These are phyloP conservation scores for Charadrius vociferus DNA, from an alignment of 2,113 vertebrate species.

Conservation along the genomic window DNA sequence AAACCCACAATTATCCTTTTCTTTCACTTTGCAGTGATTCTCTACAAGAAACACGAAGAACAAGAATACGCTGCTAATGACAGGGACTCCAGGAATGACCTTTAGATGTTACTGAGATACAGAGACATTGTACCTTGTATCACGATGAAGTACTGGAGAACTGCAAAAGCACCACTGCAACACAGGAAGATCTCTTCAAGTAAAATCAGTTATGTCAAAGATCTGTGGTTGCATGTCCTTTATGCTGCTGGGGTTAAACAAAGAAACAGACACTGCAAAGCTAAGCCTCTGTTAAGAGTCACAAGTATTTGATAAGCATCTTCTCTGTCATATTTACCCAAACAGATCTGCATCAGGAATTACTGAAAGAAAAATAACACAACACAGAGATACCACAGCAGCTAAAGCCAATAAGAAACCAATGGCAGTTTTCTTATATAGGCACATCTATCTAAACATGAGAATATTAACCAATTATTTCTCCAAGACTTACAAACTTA, in stretches of 20 bases:
- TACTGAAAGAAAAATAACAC: background rate
- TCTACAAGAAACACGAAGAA: background rate
- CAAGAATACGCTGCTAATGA: background rate
- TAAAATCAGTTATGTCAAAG: background rate
- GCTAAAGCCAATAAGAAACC: background rate
- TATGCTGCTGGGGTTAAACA: background rate
- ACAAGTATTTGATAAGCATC: background rate
- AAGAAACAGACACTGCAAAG: background rate
- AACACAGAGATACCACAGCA: background rate
- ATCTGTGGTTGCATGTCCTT: background rate
- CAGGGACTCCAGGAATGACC: background rate
- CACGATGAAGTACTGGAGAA: background rate
- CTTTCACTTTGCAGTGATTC: background rate
- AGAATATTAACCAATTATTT: background rate
- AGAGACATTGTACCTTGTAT: background rate
- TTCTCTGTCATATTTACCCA: background rate
- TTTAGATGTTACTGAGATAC: background rate
- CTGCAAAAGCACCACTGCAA: background rate
- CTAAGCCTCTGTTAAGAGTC: background rate
- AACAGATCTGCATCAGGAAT: background rate
- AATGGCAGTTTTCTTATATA: background rate
- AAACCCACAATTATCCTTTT: background rate
- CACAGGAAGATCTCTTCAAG: background rate
- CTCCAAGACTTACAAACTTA: background rate
- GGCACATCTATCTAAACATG: background rate